These are phyloP conservation scores for Protodeltote pygarga DNA, from an alignment of 2,888 invertebrate genomes.

Conservation along the genomic window DNA sequence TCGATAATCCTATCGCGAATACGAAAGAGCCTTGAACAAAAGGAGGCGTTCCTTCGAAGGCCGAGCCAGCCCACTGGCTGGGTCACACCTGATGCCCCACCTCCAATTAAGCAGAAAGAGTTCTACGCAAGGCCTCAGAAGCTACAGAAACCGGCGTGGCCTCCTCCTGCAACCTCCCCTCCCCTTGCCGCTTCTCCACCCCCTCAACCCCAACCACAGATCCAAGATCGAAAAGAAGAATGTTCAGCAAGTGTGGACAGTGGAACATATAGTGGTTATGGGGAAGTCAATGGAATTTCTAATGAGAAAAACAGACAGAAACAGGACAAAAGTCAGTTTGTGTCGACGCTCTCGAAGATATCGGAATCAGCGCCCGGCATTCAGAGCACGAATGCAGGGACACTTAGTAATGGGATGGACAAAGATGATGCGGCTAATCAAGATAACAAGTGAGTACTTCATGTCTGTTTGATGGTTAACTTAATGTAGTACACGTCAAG, in stretches of 20 bases:
- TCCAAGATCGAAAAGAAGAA: slow-evolving; percentile 78
- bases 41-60: slow-evolving; percentile 94
- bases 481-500: too few species aligned
- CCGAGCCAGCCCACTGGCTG: slow-evolving; percentile 89
- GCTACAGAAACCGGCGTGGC: slow-evolving; percentile 91
- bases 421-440: slow-evolving; percentile 75
- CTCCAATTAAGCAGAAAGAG: slow-evolving; percentile 88
- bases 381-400: slow-evolving; percentile 71
- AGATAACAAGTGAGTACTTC: slow-evolving; percentile 75
- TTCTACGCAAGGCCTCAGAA: slow-evolving; percentile 94
- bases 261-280: slow-evolving; percentile 80
- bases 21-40: slow-evolving; percentile 94
- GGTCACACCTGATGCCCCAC: slow-evolving; percentile 82
- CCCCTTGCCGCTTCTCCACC: slow-evolving; percentile 89
- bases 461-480: too few species aligned
- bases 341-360: slow-evolving; percentile 88
- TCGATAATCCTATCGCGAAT: slow-evolving; percentile 91
- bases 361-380: slow-evolving; percentile 86
- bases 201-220: slow-evolving; percentile 55
- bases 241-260: slow-evolving; percentile 81
- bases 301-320: slow-evolving; percentile 73
- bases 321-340: slow-evolving; percentile 83
- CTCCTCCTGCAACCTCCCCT: slow-evolving; percentile 84
- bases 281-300: slow-evolving; percentile 77
- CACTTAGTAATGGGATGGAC: slow-evolving; percentile 79